Percentiles rank a stretch among this genome's conserved stretches.
phyloP scores from a whole-genome alignment of 2,113 vertebrate genomes.

The Amphiprion ocellaris region DNA sequence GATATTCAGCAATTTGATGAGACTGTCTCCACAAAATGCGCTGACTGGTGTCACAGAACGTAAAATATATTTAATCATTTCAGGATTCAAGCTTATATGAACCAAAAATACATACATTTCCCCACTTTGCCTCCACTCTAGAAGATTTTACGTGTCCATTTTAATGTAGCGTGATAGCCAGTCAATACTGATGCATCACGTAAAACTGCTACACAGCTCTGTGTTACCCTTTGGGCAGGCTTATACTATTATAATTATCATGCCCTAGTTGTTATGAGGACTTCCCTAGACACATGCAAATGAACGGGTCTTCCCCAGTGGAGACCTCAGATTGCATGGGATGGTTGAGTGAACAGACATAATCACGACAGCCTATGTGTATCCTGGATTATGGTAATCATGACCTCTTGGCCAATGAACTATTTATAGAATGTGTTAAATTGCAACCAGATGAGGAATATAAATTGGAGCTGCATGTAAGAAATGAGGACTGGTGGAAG shows the following conservation, averaged over 20 bases:
- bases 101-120: background rate
- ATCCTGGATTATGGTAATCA: conserved; percentile 57
- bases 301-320: conserved; percentile 47
- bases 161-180: no score
- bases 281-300: conserved; percentile 54
- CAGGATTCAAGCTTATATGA: background rate
- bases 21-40: no score
- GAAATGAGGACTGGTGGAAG: background rate
- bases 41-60: no score
- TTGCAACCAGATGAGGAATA: conserved; percentile 36
- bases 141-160: no score
- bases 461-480: conserved; percentile 3
- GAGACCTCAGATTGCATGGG: conserved; percentile 27
- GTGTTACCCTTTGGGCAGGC: conserved; percentile 3
- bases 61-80: background rate
- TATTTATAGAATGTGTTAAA: conserved; percentile 67
- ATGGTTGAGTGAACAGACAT: conserved; percentile 59
- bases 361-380: conserved; percentile 47
- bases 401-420: conserved; percentile 44
- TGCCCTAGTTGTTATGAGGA: conserved; percentile 65
- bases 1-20: no score
- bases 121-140: background rate
- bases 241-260: conserved; percentile 44
- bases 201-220: conserved; percentile 12
- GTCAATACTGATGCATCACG: background rate